Evolutionary conservation across 2,113 vertebrate genomes (phyloP), one percentile per base, ranked within the genome.

Genomic region (Poeciliopsis turrubarensis): DNA sequence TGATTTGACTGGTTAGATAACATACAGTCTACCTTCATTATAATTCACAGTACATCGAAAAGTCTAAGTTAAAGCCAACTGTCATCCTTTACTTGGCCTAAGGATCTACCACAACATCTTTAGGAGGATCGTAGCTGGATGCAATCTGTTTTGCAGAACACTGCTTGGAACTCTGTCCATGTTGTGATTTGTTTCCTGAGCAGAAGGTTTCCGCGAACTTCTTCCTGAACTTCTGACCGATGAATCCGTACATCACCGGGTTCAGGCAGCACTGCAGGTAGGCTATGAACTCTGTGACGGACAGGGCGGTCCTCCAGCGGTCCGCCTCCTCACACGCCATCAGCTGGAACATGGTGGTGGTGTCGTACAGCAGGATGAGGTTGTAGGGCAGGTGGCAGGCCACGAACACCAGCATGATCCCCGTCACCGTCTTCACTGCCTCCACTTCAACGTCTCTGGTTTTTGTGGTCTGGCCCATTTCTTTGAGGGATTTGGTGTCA

Each of bases 251-350:
- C n/a, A 99, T 94, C 64, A 97, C 86, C 0, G 97, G 97, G 90
- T 99, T 98, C 60, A 98, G 91, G 26, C 97, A 97, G 86, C 97
- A 97, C 83, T 96, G 97, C 78, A 98, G 93, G 88, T 97, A 98
- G 13, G 97, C 96, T 64, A 98, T 9, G 25, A 91, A 92, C 88
- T 96, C 93, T 0, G 95, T 94, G 65, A 92, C 6, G 0, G 39
- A 91, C 60, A 75, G 82, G 0, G 72, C 65, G 14, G 93, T 91
- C 5, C 75, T 7, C 30, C 90, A 30, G 1, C 3, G 2, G 0
- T 91, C 89, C 0, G 74, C 84, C 0, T 0, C 0, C 0, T 27
- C 4, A 73, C 97, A 98, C 8, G 0, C 44, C 1, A 10, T 57
- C 29, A 0, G 10, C 0, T 0, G 41, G 25, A 94, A 94, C 84